Base-by-base conservation (phyloP, 2,113 vertebrate species). In the Dermatemys mawii region DNA sequence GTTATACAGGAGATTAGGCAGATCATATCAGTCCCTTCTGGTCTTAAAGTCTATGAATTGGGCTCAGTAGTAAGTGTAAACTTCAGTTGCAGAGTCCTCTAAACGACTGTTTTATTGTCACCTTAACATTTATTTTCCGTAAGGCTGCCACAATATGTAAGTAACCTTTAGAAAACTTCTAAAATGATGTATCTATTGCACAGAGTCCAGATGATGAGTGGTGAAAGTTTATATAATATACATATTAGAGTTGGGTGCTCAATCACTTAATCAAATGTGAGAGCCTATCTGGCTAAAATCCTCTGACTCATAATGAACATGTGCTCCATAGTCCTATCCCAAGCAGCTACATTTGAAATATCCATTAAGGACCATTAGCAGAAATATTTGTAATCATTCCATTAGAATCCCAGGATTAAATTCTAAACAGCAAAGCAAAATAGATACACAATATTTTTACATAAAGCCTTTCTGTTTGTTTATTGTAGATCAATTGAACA, bases 381-480 rank as follows among this genome's bases (percentile, higher is more conserved):
- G 87, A 83, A 50, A 93, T 94, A 96, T 96, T 97, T 97, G 91
- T 91, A 96, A 96, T 95, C 81, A 73, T 81, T 88, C 90, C 78
- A 92, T 96, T 94, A 91, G 88, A 85, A 94, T 92, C 90, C 67
- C 48, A 86, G 87, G 90, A 96, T 96, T 96, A 95, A 93, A 95
- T 94, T 95, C 84, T 85, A 96, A 97, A 87, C 87, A 85, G 86
- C 93, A 95, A 94, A 93, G 83, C 78, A 60, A 96, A 93, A 96
- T 96, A 95, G 96, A 96, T 94, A 92, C 96, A 89, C 93, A 94
- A 78, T 96, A 88, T 92, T 93, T 97, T 92, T 90, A 88, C 92
- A 93, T 95, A 94, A 93, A 96, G 94, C 78, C 93, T 21, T 70
- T 73, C 22, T 92, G 92, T 96, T 96, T 96, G 90, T 94, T 95